Evolutionary conservation across 2,888 invertebrate species (phyloP).

Genomic region (Eurois occulta): DNA sequence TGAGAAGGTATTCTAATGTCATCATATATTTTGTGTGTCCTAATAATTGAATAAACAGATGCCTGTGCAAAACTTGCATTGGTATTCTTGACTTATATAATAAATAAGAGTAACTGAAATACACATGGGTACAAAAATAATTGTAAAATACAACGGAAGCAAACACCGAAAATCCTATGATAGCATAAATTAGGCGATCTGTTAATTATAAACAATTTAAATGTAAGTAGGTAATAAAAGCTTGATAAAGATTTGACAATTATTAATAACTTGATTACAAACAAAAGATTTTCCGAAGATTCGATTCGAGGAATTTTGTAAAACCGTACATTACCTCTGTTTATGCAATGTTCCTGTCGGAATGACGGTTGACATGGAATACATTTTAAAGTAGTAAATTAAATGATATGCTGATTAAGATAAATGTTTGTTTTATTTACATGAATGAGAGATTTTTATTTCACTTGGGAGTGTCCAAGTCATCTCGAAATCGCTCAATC

Average conservation of each 20-base stretch:
- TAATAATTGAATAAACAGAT: constrained; percentile 38
- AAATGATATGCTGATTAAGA: constrained; percentile 61
- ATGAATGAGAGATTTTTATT: not conserved
- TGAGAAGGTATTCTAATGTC: constrained; percentile 60
- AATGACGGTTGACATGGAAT: constrained; percentile 56
- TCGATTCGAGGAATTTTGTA: constrained; percentile 46
- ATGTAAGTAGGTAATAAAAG: constrained; percentile 54
- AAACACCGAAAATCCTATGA: constrained; percentile 18
- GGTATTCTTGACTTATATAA: constrained; percentile 35
- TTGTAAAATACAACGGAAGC: constrained; percentile 16
- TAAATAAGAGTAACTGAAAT: constrained; percentile 6
- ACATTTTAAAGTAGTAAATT: constrained; percentile 63
- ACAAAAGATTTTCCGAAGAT: constrained; percentile 50
- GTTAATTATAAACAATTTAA: constrained; percentile 37
- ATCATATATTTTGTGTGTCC: constrained; percentile 51
- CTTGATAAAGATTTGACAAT: constrained; percentile 42
- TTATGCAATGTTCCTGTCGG: constrained; percentile 58
- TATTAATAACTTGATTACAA: constrained; percentile 34
- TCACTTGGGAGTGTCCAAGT: not conserved
- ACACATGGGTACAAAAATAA: constrained; percentile 53
- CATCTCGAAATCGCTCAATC: not conserved
- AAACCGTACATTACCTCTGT: constrained; percentile 71
- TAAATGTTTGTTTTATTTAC: constrained; percentile 59
- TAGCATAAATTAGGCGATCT: constrained; percentile 44
- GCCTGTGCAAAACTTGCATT: constrained; percentile 8